phyloP scores from a whole-genome alignment of 2,888 invertebrate genomes.

The Adelphocoris suturalis region DNA sequence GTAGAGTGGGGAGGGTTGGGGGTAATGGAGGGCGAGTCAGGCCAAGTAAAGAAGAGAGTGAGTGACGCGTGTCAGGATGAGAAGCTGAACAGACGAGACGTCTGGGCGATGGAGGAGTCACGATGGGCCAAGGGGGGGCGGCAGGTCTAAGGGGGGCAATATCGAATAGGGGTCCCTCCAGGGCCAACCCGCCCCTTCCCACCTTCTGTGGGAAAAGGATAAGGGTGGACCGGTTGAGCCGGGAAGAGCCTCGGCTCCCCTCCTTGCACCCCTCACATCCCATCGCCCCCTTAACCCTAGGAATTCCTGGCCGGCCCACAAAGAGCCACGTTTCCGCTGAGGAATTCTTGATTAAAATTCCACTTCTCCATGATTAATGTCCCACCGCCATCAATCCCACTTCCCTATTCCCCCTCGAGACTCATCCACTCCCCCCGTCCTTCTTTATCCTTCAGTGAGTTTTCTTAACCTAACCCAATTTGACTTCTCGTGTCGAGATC shows the following conservation, averaged over 20 bases:
- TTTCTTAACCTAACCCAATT: conserved; percentile 47
- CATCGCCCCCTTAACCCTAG: conserved; percentile 20
- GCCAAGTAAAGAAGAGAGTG: conserved; percentile 55
- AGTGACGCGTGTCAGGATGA: conserved; percentile 62
- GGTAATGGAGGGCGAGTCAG: conserved; percentile 54
- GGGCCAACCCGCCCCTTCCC: not conserved
- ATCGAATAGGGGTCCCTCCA: conserved; percentile 26
- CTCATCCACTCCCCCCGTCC: conserved; percentile 16
- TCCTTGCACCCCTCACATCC: not conserved
- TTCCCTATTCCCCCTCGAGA: conserved; percentile 40
- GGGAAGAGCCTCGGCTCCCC: not conserved
- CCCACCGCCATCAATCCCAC: conserved; percentile 67
- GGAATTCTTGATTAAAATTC: conserved; percentile 75
- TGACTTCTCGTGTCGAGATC: not conserved
- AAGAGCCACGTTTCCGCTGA: conserved; percentile 68
- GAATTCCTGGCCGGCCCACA: conserved; percentile 65
- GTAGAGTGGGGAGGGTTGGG: not conserved
- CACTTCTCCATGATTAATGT: conserved; percentile 74
- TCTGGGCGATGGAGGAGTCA: not conserved
- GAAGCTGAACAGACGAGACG: conserved; percentile 62
- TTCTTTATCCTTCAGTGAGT: not conserved
- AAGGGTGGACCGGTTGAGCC: conserved; percentile 18
- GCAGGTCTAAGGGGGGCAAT: not conserved
- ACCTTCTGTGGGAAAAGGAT: conserved; percentile 24
- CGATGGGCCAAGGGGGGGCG: not conserved